These are phyloP conservation scores for Mastigias papua DNA, from an alignment of 30 jellyfish, hydroid and myxozoan genomes.

Conservation along the genomic window DNA sequence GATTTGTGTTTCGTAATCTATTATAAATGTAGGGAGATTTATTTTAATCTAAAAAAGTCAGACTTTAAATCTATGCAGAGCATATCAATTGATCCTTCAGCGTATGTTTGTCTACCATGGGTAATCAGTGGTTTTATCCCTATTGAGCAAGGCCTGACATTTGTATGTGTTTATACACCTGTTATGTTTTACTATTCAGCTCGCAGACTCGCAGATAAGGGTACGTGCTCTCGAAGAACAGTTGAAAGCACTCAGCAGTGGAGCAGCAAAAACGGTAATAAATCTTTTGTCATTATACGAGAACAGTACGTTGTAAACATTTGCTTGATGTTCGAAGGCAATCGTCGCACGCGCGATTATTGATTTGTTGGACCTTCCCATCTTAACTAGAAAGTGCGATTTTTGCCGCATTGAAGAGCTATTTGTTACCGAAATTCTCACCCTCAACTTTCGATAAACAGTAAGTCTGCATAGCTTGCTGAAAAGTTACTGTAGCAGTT, in stretches of 20 bases:
- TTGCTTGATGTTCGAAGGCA: no score
- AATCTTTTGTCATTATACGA: no score
- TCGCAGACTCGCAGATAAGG: slow-evolving; percentile 96
- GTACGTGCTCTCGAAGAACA: slow-evolving; percentile 92
- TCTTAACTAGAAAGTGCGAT: no score
- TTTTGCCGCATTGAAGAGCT: no score
- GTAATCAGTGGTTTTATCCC: slow-evolving; percentile 11
- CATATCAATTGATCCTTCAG: not conserved
- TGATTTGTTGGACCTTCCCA: no score
- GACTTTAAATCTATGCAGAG: not conserved
- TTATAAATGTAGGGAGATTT: not conserved
- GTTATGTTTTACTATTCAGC: slow-evolving; percentile 64
- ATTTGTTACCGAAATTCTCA: no score
- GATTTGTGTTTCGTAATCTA: not conserved
- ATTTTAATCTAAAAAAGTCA: not conserved
- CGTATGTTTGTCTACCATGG: not conserved
- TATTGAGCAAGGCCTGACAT: not conserved
- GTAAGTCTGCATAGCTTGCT: no score
- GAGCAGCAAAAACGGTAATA: slow-evolving; percentile 82
- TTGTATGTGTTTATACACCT: slow-evolving; percentile 1
- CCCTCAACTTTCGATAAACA: no score
- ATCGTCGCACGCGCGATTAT: no score
- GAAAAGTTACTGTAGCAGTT: no score
- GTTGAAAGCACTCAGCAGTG: slow-evolving; percentile 82
- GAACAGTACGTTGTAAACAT: no score